Base-by-base conservation (phyloP, 1,140 invertebrate genomes). In the Drosophila sechellia region DNA sequence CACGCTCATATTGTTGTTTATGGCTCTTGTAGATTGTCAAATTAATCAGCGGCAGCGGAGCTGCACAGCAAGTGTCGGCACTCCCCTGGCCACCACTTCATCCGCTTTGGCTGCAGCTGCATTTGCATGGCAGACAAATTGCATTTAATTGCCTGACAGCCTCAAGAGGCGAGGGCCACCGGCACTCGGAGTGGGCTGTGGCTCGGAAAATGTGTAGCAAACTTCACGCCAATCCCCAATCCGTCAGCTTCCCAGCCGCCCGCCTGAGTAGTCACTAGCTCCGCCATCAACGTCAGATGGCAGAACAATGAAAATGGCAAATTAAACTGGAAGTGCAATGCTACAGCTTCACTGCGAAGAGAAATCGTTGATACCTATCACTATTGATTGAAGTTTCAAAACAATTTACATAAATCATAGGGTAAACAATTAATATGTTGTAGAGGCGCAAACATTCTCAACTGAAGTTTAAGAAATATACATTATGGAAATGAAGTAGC, bases 121-220 rank as follows among this genome's bases (percentile, higher is more conserved):
- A 79, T 76, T 70, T 73, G 73, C 53, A 58, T 69, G 49, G 56
- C 43, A 61, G 70, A 77, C 81, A 81, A 87, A 87, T 81, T 81
- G 83, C 83, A 76, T 54, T 86, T 79, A 87, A 86, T 86, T 87
- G 79, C 81, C 57, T 52, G 70, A 83, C 65, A 87, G 61, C 52
- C 79, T 55, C 65, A 58, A 52, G 48, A 83, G 60, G 37, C 58
- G 34, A 50, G 52, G 31, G 57, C 40, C 45, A 34, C 25, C 37
- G 70, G 58, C 59, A 52, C 15, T 37, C 35, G 11, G 31, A 52
- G 27, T 50, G 25, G 58, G 25, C 15, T 37, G 63, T 13, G 27
- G 63, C 12, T 66, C 10, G 58, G 35, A 15, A 66, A 42, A 35
- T 52, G 48, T 37, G 22, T 42, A 60, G 69, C 70, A 50, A 56